Evolutionary conservation across 2,888 invertebrate genomes (phyloP).

Genomic region (Apodemia duryi): DNA sequence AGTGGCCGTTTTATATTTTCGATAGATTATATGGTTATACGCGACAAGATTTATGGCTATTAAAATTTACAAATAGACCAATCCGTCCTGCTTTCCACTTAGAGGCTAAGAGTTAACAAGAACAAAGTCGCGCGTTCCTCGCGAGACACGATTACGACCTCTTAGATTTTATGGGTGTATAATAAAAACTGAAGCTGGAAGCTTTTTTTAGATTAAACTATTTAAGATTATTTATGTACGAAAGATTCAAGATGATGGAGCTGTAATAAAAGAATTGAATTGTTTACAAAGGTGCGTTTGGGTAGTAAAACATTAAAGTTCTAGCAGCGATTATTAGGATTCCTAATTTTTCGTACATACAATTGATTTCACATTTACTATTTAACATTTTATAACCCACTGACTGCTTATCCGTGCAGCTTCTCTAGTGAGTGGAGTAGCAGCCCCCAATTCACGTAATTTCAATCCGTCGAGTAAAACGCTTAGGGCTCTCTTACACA

Average conservation of each 20-base stretch:
- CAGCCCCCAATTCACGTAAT: too few relatives aligned
- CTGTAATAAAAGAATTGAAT: conserved; percentile 48
- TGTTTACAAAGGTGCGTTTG: conserved; percentile 30
- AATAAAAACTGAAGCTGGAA: conserved; percentile 60
- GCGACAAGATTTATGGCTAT: conserved; percentile 48
- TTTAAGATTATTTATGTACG: conserved; percentile 49
- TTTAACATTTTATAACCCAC: too few relatives aligned
- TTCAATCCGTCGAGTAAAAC: too few relatives aligned
- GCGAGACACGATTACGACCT: conserved; percentile 52
- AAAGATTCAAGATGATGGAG: conserved; percentile 39
- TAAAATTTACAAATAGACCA: conserved; percentile 55
- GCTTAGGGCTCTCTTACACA: too few relatives aligned
- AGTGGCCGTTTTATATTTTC: conserved; percentile 17
- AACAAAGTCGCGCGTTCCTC: conserved; percentile 39
- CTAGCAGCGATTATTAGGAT: neutral
- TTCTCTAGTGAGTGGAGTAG: too few relatives aligned
- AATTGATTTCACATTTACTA: too few relatives aligned
- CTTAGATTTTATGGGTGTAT: conserved; percentile 59
- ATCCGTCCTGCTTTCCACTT: conserved; percentile 46
- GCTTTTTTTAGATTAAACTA: conserved; percentile 58
- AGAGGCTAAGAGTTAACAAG: conserved; percentile 44
- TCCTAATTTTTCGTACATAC: neutral
- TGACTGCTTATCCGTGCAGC: too few relatives aligned
- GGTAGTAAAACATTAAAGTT: conserved; percentile 24
- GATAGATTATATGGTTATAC: conserved; percentile 34